Evolutionary conservation across 2,888 invertebrate genomes (phyloP).

Genomic region (Nomada hirtipes): DNA sequence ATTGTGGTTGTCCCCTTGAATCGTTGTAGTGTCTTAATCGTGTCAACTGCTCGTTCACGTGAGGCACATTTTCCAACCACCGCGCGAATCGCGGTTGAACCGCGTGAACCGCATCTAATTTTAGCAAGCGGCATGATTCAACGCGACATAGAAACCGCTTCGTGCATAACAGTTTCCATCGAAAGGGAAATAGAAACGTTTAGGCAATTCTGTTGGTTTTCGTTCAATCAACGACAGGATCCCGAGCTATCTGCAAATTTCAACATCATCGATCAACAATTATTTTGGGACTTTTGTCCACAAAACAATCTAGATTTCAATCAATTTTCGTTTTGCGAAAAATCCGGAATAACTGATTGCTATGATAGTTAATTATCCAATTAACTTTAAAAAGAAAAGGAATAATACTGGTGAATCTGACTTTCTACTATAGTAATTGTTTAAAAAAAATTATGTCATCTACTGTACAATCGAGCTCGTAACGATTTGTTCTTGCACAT

Average conservation of each 20-base stretch:
- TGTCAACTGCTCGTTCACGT: constrained; percentile 29
- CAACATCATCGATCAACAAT: not conserved
- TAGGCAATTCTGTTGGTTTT: constrained; percentile 27
- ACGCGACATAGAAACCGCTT: constrained; percentile 30
- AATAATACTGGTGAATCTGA: too few species aligned
- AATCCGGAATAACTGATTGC: too few species aligned
- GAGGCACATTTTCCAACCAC: constrained; percentile 41
- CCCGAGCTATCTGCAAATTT: constrained; percentile 1
- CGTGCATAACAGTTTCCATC: constrained; percentile 15
- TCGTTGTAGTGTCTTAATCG: constrained; percentile 40
- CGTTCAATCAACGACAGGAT: constrained; percentile 18
- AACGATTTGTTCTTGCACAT: too few species aligned
- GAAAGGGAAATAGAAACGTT: constrained; percentile 32
- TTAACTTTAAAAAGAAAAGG: too few species aligned
- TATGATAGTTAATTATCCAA: too few species aligned
- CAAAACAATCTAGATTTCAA: too few species aligned
- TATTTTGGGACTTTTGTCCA: not conserved
- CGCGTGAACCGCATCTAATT: constrained; percentile 55
- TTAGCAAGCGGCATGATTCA: constrained; percentile 48
- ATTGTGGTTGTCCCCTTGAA: constrained; percentile 18
- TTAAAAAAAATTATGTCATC: too few species aligned
- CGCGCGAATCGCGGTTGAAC: constrained; percentile 37
- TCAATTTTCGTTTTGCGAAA: too few species aligned
- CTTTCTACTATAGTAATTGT: too few species aligned
- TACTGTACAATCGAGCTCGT: too few species aligned